Evolutionary conservation across 2,797 vertebrate species (phyloP).

Genomic region (Enteromius trimaculatus): DNA sequence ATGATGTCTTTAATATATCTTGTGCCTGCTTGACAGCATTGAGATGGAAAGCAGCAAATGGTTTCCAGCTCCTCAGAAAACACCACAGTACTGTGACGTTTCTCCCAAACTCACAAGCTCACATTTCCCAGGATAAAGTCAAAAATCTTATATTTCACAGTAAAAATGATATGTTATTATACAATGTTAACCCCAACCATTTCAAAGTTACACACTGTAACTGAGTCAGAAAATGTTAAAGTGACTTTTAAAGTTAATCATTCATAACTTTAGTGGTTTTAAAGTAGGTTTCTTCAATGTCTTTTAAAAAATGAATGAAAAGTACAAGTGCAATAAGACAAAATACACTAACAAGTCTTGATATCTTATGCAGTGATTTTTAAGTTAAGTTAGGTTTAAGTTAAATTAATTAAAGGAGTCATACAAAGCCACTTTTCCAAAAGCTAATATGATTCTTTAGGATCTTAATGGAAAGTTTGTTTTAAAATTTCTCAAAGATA

Average conservation of each 20-base stretch:
- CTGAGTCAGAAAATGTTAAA: not conserved
- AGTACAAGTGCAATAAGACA: too few relatives aligned
- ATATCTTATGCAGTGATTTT: not conserved
- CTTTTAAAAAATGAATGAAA: not conserved
- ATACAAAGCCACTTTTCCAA: too few relatives aligned
- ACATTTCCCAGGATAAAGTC: not conserved
- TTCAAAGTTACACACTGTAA: too few relatives aligned
- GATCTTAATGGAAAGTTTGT: too few relatives aligned
- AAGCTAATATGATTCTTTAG: too few relatives aligned
- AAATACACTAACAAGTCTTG: not conserved
- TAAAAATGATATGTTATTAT: not conserved
- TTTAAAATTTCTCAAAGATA: too few relatives aligned
- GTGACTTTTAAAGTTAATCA: not conserved
- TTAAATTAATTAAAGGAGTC: not conserved
- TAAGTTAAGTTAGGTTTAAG: too few relatives aligned
- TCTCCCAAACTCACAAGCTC: not conserved
- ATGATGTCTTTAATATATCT: not conserved
- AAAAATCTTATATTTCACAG: not conserved
- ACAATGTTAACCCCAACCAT: not conserved
- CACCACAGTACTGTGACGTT: not conserved
- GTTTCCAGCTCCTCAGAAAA: slow-evolving; percentile 1
- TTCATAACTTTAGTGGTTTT: not conserved
- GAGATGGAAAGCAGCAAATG: not conserved
- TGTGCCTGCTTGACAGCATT: not conserved
- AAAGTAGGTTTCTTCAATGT: not conserved